These are phyloP conservation scores for Atethmia centrago DNA, from an alignment of 2,888 invertebrate species.

Conservation along the genomic window DNA sequence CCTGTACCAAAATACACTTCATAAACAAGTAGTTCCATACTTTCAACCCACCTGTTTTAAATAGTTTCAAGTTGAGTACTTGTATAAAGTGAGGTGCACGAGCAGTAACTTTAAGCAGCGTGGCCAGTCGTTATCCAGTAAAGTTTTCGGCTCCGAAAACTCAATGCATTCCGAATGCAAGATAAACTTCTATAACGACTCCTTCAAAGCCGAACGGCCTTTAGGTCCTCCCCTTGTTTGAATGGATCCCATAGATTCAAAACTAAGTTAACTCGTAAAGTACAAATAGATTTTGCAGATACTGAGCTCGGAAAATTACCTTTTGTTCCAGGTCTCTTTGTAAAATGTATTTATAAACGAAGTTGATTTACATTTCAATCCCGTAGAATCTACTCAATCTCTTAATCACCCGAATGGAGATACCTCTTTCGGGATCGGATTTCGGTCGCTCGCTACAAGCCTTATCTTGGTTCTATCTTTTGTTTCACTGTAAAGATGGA, in stretches of 20 bases:
- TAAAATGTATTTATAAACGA: conserved; percentile 41
- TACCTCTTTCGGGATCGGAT: conserved; percentile 43
- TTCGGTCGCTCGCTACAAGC: conserved; percentile 28
- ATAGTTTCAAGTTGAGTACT: conserved; percentile 54
- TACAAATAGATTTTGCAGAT: conserved; percentile 52
- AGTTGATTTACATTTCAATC: conserved; percentile 58
- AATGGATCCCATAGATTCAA: conserved; percentile 49
- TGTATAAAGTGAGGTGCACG: conserved; percentile 48
- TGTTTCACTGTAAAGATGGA: conserved; percentile 29
- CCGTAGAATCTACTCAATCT: conserved; percentile 33
- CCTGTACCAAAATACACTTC: neutral
- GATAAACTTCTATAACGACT: conserved; percentile 63
- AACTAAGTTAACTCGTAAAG: conserved; percentile 53
- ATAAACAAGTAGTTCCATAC: conserved; percentile 35
- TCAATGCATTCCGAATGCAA: conserved; percentile 60
- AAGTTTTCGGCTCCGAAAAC: conserved; percentile 63
- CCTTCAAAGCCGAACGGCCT: conserved; percentile 46
- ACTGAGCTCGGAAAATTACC: conserved; percentile 22
- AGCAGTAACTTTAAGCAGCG: conserved; percentile 43
- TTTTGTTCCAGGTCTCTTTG: conserved; percentile 46
- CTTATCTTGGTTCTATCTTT: conserved; percentile 23
- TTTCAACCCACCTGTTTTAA: conserved; percentile 49
- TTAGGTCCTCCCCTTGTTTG: conserved; percentile 48
- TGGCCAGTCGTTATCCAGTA: conserved; percentile 55
- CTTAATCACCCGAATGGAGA: conserved; percentile 23